Conservation (phyloP, 2,888 invertebrate genomes). For the Epiperipatus broadwayi region DNA sequence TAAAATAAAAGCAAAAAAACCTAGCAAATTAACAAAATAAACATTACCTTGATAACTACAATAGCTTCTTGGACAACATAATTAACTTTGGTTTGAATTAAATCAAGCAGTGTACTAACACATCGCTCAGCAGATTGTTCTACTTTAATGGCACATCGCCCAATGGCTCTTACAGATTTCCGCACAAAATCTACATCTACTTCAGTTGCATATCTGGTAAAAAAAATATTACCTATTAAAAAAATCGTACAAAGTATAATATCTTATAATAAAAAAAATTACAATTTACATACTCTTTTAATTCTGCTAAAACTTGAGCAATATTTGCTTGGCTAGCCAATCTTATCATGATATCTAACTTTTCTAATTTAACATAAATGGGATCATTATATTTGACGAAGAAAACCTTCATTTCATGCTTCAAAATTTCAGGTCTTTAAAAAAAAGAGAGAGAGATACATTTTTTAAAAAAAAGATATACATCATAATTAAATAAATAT, state of each 20-base stretch:
- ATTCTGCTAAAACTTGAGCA: conserved; percentile 86
- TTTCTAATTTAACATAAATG: conserved; percentile 96
- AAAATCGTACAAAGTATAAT: not conserved
- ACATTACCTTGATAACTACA: conserved; percentile 68
- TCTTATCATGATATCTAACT: conserved; percentile 96
- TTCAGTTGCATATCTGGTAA: conserved; percentile 63
- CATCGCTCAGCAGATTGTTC: conserved; percentile 96
- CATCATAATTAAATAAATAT: not conserved
- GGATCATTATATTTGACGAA: conserved; percentile 99
- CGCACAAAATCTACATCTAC: conserved; percentile 99
- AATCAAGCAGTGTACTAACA: conserved; percentile 84
- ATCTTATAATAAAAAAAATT: not conserved
- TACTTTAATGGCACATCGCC: conserved; percentile 92
- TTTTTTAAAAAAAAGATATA: not conserved
- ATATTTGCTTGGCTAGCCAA: conserved; percentile 94
- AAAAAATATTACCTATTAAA: conserved; percentile 5
- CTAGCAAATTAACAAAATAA: conserved; percentile 5
- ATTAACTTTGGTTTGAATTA: conserved; percentile 98
- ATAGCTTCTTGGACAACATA: conserved; percentile 99
- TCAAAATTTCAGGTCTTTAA: conserved; percentile 77
- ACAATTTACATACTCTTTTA: conserved; percentile 61
- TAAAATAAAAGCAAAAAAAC: conserved; percentile 7
- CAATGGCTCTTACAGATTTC: conserved; percentile 94
- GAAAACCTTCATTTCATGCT: conserved; percentile 99
- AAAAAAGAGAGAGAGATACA: too few species aligned